Evolutionary conservation across 2,113 vertebrate species (phyloP).

Genomic region (Corynorhinus townsendii): DNA sequence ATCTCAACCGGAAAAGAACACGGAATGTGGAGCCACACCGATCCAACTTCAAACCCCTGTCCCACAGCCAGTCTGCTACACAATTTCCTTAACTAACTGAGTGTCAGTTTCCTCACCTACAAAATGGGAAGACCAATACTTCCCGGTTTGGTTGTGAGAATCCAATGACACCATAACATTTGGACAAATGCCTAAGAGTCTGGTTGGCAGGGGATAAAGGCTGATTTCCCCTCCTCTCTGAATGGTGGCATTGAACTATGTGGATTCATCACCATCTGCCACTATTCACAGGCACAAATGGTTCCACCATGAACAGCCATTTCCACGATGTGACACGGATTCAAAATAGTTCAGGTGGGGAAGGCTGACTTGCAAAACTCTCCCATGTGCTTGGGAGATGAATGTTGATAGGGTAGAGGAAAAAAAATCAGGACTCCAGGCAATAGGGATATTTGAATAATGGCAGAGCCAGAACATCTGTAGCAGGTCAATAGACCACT

Average conservation of each 20-base stretch:
- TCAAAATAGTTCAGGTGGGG: neutral
- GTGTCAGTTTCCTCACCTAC: neutral
- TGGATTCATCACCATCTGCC: neutral
- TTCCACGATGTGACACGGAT: neutral
- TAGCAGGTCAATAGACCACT: neutral
- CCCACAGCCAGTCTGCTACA: neutral
- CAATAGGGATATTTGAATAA: constrained; percentile 45
- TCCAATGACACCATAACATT: neutral
- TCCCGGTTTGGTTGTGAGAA: neutral
- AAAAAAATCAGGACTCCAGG: neutral
- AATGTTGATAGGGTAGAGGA: neutral
- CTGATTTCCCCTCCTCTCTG: neutral
- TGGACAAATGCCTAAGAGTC: neutral
- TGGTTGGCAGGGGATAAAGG: neutral
- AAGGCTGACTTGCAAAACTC: neutral
- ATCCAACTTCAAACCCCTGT: neutral
- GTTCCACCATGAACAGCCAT: neutral
- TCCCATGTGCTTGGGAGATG: neutral
- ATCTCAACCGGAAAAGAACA: neutral
- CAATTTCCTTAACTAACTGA: neutral
- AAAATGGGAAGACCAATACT: neutral
- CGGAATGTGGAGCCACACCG: rapidly evolving
- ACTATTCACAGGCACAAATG: neutral
- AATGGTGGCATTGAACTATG: neutral
- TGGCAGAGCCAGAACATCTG: neutral